Evolutionary conservation across 2,888 invertebrate genomes (phyloP), one percentile per base, ranked within the genome.

Genomic region (Encarsia formosa): DNA sequence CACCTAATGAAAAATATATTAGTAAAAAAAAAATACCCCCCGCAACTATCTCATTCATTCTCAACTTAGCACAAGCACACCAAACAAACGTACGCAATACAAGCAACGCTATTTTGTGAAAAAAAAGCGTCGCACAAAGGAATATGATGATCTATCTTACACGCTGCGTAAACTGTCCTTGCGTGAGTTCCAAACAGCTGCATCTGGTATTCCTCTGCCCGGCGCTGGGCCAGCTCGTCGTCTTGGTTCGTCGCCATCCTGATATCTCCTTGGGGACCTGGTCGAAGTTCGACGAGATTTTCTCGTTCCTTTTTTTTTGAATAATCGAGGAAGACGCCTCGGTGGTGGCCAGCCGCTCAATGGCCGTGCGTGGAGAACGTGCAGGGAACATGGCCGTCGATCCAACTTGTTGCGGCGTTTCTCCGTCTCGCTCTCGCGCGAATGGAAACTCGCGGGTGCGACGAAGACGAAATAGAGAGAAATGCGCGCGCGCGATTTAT

Each of bases 141-240:
- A 29, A 29, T 11, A 18, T 24, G 22, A 34, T 18, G 16, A 18
- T 35, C 18, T 18, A 31, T 54, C 64, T 70, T 70, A 70, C 70
- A 54, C 59, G 63, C 63, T 54, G 63, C 60, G 50, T 56, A 61
- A 37, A 65, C 65, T 57, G 62, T 60, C 59, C 69, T 61, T 31
- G 70, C 68, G 60, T 68, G 67, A 58, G 66, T 59, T 57, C 63
- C 62, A 58, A 69, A 68, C 63, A 70, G 63, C 65, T 70, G 70
- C 70, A 68, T 68, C 61, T 70, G 65, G 61, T 70, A 70, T 57
- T 70, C 70, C 61, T 70, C 70, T 49, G 56, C 59, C 58, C 64
- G 63, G 19, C 68, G 65, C 46, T 61, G 63, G 23, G 44, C 49
- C 29, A 54, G 51, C 44, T 65, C 66, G 38, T 46, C 43, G 6